phyloP scores from a whole-genome alignment of 2,888 invertebrate species.

The Acholoe squamosa region DNA sequence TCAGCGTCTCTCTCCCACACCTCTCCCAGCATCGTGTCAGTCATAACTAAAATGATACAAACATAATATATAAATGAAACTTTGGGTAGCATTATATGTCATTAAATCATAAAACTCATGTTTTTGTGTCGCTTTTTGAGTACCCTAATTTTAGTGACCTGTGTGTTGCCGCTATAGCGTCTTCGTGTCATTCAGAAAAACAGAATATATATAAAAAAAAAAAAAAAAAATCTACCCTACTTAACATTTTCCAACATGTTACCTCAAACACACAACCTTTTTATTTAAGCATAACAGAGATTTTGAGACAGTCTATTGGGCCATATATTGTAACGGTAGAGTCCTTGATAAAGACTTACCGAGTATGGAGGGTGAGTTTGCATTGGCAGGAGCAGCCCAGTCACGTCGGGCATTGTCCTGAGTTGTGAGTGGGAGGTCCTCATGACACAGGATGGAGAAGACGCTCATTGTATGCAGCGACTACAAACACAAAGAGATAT shows the following conservation, averaged over 20 bases:
- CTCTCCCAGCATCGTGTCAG: conserved; percentile 84
- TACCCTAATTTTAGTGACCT: too few species aligned
- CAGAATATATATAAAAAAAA: not conserved
- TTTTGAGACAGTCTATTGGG: too few species aligned
- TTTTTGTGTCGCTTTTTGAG: too few species aligned
- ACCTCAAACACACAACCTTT: too few species aligned
- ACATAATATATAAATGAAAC: not conserved
- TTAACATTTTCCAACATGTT: too few species aligned
- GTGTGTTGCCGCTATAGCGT: too few species aligned
- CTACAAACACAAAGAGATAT: not conserved
- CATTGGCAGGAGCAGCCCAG: not conserved
- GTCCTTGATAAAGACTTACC: too few species aligned
- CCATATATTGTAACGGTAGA: not conserved
- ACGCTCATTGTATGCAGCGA: not conserved
- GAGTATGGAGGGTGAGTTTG: not conserved
- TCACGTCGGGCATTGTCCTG: not conserved
- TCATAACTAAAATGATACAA: conserved; percentile 16
- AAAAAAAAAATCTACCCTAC: too few species aligned
- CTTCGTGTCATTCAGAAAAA: too few species aligned
- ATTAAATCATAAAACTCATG: too few species aligned
- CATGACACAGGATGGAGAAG: conserved; percentile 1
- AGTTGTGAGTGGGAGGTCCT: not conserved
- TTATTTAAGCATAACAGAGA: not conserved
- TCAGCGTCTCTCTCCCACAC: conserved; percentile 88
- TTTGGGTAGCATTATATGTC: not conserved